Evolutionary conservation across 1,140 invertebrate genomes (phyloP), one percentile per base, ranked within the genome.

Genomic region (Doryteuthis pealeii): DNA sequence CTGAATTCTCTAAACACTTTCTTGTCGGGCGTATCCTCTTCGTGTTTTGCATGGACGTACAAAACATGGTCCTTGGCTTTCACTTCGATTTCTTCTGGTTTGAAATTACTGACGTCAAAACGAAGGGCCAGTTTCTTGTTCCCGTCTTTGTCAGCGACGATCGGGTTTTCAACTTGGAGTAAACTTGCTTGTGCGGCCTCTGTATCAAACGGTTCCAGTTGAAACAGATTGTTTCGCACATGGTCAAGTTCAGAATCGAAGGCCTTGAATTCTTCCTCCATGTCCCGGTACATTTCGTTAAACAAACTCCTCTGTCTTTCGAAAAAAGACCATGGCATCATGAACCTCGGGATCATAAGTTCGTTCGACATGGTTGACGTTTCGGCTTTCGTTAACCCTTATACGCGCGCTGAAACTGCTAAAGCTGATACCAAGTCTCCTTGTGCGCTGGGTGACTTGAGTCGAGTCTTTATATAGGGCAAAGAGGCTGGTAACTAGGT

Each of bases 11-110:
- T 45, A 76, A 82, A 84, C 0, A 85, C 78, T 54, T 80, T 82
- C 12, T 77, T 77, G 12, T 80, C 80, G 0, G 83, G 82, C 4
- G 81, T 82, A 72, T 78, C 80, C 71, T 84, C 82, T 32, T 68
- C 77, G 73, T 86, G 84, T 70, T 85, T 84, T n/a, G 85, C 85
- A 30, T 82, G 70, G 3, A 87, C 80, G 49, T 84, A 78, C 35
- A 87, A 75, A 15, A 74, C 74, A 32, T 81, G 83, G 76, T 86
- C 84, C 4, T 40, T 10, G 0, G 84, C 84, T 73, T 82, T 83
- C 10, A 87, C 82, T 45, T 78, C 73, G 74, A 87, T 86, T 76
- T 86, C 85, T 43, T 86, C 84, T 0, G 86, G 84, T 74, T 84
- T 83, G 72, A 85, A 86, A 31, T 86, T 72, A 43, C 79, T 82